Evolutionary conservation across 2,888 invertebrate species (phyloP), one percentile per base, ranked within the genome.

Genomic region (Himalopsyche anomala): DNA sequence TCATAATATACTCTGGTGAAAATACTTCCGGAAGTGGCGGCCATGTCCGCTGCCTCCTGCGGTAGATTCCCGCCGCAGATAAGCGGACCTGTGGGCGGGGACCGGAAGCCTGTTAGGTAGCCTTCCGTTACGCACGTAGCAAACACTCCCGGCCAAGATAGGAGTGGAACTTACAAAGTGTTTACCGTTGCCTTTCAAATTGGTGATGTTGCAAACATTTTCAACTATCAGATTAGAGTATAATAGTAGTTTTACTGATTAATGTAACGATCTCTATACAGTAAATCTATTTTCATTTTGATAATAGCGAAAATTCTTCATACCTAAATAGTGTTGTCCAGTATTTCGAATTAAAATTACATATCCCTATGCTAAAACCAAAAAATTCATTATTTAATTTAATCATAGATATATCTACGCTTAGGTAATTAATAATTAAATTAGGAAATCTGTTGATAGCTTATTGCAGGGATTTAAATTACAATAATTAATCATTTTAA

Each of bases 161-260:
- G 74, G 74, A 74, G 74, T 74, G 74, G 74, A 74, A 74, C 74
- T 74, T 74, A 74, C 74, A 74, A 74, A 74, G 74, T 74, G 74
- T 74, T 74, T 74, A 74, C 74, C 74, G 74, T 74, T 74, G 74
- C 74, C 69, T 74, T 74, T 74, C 74, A 74, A 74, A 74, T 38
- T 36, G 74, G 28, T 74, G 74, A 74, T 74, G 74, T 74, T 36
- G 74, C 74, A 38, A 74, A 74, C 74, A 74, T 74, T 74, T 36
- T 38, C 28, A 74, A 74, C 74, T 38, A 74, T 74, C 74, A 74
- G 74, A 74, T 74, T 74, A 36, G 19, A 74, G 38, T 74, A 36
- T 36, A 74, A 36, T 36, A n/a, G 9, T 62, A 62, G 28, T 74
- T 36, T 74, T 36, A 36, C 62, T 36, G 74, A 74, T 74, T 38